Base-by-base conservation (phyloP, 2,797 vertebrate species). In the Sardinella longiceps region DNA sequence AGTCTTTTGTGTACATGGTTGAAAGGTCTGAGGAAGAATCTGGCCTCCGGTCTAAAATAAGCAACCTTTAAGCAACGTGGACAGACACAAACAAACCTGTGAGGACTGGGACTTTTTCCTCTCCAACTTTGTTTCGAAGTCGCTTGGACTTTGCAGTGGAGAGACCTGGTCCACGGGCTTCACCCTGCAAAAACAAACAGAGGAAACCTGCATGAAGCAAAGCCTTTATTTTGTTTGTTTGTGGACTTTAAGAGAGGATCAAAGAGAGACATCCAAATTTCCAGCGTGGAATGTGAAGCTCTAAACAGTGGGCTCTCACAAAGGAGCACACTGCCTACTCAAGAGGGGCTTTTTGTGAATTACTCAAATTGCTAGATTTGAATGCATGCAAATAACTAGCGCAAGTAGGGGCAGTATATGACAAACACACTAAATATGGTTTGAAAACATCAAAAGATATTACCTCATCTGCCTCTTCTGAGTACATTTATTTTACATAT, bases 51-150 rank as follows among this genome's bases (percentile, higher is more conserved):
- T 33, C 66, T 39, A 74, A 74, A 74, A 74, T 74, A 74, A 12
- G 60, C n/a, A 63, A 12, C 25, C 25, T 63, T 30, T 63, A n/a
- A n/a, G 12, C 25, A 1, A 37, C 66, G 39, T 1, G 15, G 30
- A 74, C 66, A 74, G 30, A 74, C 66, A 74, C 66, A 74, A 51
- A 53, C 86, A 81, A 92, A 98, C 97, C 94, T 97, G 97, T 89
- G 91, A 95, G 84, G 96, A 94, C 82, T 93, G 94, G 5, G 93
- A 87, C 89, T 97, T 98, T 90, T 98, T 98, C 87, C 96, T 94
- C 83, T 97, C 96, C 3, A 86, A 81, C 92, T 98, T 98, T 45
- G 92, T 88, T 46, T 97, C 96, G 33, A 85, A 92, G 91, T 97
- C 97, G 25, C 89, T 90, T 23, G 96, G 94, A 83, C 86, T 90